Evolutionary conservation across 2,797 vertebrate species (phyloP).

Genomic region (Lepilemur septentrionalis): DNA sequence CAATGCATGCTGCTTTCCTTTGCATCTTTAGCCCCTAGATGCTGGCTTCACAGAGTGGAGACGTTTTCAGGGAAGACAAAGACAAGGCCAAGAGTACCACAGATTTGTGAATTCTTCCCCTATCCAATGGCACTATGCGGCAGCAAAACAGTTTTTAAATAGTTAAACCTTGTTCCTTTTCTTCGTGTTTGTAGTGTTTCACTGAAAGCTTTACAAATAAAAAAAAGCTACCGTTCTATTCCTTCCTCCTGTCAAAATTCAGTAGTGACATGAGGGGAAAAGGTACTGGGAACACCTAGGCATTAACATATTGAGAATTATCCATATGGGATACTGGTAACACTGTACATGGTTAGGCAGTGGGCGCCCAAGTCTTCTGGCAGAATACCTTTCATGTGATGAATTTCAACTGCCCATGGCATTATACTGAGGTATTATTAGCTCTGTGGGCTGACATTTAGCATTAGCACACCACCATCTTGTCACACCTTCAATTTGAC

Average conservation of each 20-base stretch:
- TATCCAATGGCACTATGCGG: constrained; percentile 84
- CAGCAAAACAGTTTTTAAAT: constrained; percentile 86
- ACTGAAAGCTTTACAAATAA: constrained; percentile 84
- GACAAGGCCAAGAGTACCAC: constrained; percentile 86
- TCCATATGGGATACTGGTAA: constrained; percentile 86
- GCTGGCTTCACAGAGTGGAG: constrained; percentile 86
- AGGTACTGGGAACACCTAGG: constrained; percentile 79
- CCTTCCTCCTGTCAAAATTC: constrained; percentile 85
- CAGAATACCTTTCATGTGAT: constrained; percentile 77
- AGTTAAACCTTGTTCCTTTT: constrained; percentile 87
- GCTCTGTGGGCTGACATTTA: constrained; percentile 86
- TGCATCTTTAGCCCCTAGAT: constrained; percentile 83
- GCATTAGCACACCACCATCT: constrained; percentile 89
- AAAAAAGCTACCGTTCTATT: constrained; percentile 84
- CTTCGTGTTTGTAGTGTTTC: constrained; percentile 89
- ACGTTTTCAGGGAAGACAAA: constrained; percentile 82
- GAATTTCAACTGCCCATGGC: constrained; percentile 84
- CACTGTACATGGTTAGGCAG: constrained; percentile 92
- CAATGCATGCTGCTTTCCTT: constrained; percentile 91
- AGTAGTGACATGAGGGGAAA: constrained; percentile 84
- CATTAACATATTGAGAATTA: constrained; percentile 69
- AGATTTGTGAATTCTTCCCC: constrained; percentile 84
- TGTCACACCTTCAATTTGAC: constrained; percentile 87
- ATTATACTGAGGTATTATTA: constrained; percentile 91
- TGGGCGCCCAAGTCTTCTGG: constrained; percentile 82